A percentile compares a stretch with the other conserved stretches of the same genome.
Evolutionary conservation across 1,140 invertebrate genomes (phyloP).

Genomic region (Caenorhabditis inopinata): DNA sequence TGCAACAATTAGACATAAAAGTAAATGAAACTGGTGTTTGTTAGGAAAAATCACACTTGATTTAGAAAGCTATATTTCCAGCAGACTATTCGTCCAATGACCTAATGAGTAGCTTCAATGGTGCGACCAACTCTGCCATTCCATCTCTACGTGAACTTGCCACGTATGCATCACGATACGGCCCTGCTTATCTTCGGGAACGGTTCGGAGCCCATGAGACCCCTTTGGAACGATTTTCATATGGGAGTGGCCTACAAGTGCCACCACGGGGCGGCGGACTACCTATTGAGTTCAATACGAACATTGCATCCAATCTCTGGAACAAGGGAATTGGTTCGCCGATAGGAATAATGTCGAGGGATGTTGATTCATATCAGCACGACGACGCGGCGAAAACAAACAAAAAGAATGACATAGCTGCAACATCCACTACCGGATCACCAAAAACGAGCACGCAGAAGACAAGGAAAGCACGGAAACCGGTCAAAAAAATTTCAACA

Average conservation of each 20-base stretch:
- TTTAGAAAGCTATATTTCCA: not conserved
- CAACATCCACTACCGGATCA: not conserved
- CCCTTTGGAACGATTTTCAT: not conserved
- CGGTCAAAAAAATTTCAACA: not conserved
- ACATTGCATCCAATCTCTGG: conserved; percentile 28
- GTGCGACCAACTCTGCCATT: not conserved
- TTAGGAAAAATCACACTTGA: no score
- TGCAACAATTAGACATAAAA: not conserved
- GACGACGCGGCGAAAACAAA: conserved; percentile 14
- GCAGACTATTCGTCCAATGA: conserved; percentile 18
- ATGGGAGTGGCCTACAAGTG: not conserved
- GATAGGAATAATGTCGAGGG: conserved; percentile 12
- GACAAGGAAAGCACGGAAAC: not conserved
- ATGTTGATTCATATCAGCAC: conserved; percentile 34
- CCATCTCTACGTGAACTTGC: conserved; percentile 12
- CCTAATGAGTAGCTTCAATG: conserved; percentile 36
- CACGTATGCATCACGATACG: not conserved
- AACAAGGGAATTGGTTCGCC: not conserved
- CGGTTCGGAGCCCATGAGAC: not conserved
- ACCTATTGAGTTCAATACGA: not conserved
- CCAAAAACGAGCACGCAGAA: conserved; percentile 1
- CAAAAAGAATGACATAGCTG: not conserved
- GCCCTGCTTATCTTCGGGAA: conserved; percentile 5
- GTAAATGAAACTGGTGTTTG: no score
- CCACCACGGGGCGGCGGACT: not conserved